Conservation (phyloP, 2,888 invertebrate species). For the Entomobrya proxima region DNA sequence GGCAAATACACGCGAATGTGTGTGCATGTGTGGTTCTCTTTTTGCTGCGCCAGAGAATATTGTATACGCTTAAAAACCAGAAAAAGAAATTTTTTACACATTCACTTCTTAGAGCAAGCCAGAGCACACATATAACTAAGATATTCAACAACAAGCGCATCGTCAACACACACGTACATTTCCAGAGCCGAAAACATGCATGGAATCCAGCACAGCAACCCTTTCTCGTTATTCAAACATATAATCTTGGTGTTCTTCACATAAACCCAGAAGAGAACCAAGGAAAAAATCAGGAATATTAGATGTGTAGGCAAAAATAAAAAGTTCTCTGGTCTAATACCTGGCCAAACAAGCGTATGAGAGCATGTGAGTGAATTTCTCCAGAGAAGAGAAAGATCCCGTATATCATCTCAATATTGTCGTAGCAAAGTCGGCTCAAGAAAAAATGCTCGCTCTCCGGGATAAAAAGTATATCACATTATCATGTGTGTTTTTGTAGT, state of each 20-base stretch:
- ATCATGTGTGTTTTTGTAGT: constrained; percentile 64
- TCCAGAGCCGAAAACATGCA: not conserved
- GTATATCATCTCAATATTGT: constrained; percentile 34
- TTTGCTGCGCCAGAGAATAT: constrained; percentile 3
- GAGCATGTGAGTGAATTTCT: constrained; percentile 48
- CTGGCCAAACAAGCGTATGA: not conserved
- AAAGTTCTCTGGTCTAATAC: not conserved
- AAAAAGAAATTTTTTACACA: not conserved
- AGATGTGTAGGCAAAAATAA: constrained; percentile 49
- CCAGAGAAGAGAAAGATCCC: not conserved
- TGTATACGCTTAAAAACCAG: too few relatives aligned
- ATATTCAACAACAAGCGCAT: too few relatives aligned
- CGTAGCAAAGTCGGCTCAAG: constrained; percentile 8
- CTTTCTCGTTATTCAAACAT: constrained; percentile 41
- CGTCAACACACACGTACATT: not conserved
- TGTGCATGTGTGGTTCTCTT: constrained; percentile 7
- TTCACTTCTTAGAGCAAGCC: too few relatives aligned
- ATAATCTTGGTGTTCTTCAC: constrained; percentile 37
- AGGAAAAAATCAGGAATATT: constrained; percentile 57
- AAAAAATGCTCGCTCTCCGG: constrained; percentile 39
- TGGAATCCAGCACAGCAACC: constrained; percentile 14
- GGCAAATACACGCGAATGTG: constrained; percentile 31
- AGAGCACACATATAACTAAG: too few relatives aligned
- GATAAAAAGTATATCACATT: constrained; percentile 66
- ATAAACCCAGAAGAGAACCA: too few relatives aligned